Percentiles rank a stretch among this genome's conserved stretches.
phyloP scores from a whole-genome alignment of 2,113 vertebrate genomes.

The Oreochromis aureus region DNA sequence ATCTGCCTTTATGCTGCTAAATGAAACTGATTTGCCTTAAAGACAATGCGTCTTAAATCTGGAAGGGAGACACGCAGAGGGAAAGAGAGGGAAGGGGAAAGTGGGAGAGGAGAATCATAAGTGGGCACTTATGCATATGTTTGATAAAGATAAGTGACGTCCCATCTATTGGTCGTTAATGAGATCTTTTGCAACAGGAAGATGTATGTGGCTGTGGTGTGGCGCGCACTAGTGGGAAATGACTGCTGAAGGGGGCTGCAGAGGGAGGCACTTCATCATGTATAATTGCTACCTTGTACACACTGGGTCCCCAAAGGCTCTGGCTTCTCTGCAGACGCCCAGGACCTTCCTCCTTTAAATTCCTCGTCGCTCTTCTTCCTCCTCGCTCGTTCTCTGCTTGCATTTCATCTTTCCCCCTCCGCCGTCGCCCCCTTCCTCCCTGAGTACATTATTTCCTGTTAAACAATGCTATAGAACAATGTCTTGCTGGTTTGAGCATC shows the following conservation, averaged over 20 bases:
- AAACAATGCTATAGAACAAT: slow-evolving; percentile 39
- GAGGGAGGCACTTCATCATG: slow-evolving; percentile 70
- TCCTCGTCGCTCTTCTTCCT: not conserved
- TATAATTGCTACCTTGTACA: slow-evolving; percentile 73
- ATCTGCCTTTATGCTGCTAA: slow-evolving; percentile 52
- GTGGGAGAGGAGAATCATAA: slow-evolving; percentile 25
- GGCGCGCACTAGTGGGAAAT: slow-evolving; percentile 56
- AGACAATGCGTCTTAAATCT: slow-evolving; percentile 71
- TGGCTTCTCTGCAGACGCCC: slow-evolving; percentile 37
- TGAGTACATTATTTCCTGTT: slow-evolving; percentile 25
- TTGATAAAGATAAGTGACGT: slow-evolving; percentile 82
- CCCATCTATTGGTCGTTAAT: slow-evolving; percentile 80
- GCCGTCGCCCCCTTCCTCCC: not conserved
- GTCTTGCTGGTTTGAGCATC: not conserved
- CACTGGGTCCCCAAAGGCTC: slow-evolving; percentile 52
- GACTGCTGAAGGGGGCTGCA: slow-evolving; percentile 50
- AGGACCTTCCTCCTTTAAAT: slow-evolving; percentile 24
- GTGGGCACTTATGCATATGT: slow-evolving; percentile 77
- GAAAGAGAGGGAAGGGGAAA: not conserved
- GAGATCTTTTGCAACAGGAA: slow-evolving; percentile 73
- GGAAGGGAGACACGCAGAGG: not conserved
- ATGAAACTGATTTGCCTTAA: slow-evolving; percentile 73
- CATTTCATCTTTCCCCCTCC: not conserved
- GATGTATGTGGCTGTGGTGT: slow-evolving; percentile 53
- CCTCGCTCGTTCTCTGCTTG: not conserved